Conservation (phyloP, 2,888 invertebrate species). For the Lepidochitona cinerea region DNA sequence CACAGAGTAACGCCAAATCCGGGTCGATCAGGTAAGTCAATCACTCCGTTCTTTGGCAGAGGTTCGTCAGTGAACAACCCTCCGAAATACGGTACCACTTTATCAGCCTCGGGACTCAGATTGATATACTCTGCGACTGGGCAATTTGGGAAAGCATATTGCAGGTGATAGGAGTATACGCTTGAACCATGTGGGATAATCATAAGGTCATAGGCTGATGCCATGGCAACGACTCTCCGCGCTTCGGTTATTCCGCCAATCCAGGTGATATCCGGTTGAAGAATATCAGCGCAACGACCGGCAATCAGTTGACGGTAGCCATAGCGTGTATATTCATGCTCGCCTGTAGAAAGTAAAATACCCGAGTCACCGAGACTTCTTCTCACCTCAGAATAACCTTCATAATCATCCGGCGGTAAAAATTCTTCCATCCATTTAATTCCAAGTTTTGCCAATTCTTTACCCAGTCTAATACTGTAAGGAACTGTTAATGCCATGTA, state of each 20-base stretch:
- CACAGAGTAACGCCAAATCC: slow-evolving; percentile 65
- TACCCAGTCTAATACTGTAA: slow-evolving; percentile 58
- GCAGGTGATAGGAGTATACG: slow-evolving; percentile 67
- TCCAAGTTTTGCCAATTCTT: slow-evolving; percentile 55
- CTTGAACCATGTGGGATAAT: slow-evolving; percentile 67
- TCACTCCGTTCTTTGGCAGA: slow-evolving; percentile 61
- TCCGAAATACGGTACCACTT: slow-evolving; percentile 64
- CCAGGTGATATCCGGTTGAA: slow-evolving; percentile 69
- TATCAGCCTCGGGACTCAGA: slow-evolving; percentile 58
- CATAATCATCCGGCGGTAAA: slow-evolving; percentile 64
- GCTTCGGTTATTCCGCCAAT: slow-evolving; percentile 67
- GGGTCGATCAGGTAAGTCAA: slow-evolving; percentile 62
- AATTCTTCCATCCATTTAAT: slow-evolving; percentile 68
- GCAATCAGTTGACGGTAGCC: slow-evolving; percentile 61
- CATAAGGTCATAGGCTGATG: slow-evolving; percentile 59
- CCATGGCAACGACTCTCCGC: slow-evolving; percentile 62
- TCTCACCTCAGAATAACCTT: slow-evolving; percentile 55
- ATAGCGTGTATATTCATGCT: slow-evolving; percentile 66
- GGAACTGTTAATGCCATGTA: slow-evolving; percentile 65
- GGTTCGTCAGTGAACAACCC: slow-evolving; percentile 66
- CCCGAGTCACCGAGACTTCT: slow-evolving; percentile 47
- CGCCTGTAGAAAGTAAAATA: slow-evolving; percentile 63
- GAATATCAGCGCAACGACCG: slow-evolving; percentile 61
- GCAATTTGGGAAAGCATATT: slow-evolving; percentile 65
- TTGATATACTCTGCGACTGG: slow-evolving; percentile 66